Evolutionary conservation across 2,113 vertebrate species (phyloP), one percentile per base, ranked within the genome.

Genomic region (Cynocephalus volans): DNA sequence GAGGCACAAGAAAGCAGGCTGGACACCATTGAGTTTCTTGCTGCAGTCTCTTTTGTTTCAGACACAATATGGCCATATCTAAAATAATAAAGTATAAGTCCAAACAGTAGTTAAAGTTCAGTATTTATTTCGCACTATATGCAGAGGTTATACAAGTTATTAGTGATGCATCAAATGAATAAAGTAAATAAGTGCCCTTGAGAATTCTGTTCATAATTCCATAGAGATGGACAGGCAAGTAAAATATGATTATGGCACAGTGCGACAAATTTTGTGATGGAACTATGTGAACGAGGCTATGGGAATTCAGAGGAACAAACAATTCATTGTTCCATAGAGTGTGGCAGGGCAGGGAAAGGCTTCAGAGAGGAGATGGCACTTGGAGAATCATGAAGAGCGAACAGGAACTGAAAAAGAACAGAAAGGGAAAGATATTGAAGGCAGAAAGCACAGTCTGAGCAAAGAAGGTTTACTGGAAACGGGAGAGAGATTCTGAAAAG

Each of bases 391-490:
- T 21, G 3, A 15, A 85, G 10, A 79, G 36, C n/a, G 41, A 90
- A 54, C 8, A 88, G 50, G 88, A 56, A 76, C 70, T 76, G 56
- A 73, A 19, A 60, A 96, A 91, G 48, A 93, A 8, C 50, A 65
- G 41, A 86, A 75, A n/a, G 41, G 48, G 7, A 76, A 86, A 80
- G 19, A 28, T n/a, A 52, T 72, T 73, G 28, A 8, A 73, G 31
- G 60, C 31, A 94, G 28, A 94, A 89, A 86, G 58, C 72, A 87
- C 18, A 88, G 82, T 19, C 21, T 83, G 64, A 95, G 52, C 41
- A 79, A 82, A 88, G 13, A 58, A 58, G 12, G 15, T 8, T 95
- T 81, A 69, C 52, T 91, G 52, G 62, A 81, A 96, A 93, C 64
- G 72, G 41, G 88, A 93, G 56, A 54, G 33, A 70, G 62, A 89